Conservation (phyloP, 2,797 vertebrate species). For the Erethizon dorsatum region DNA sequence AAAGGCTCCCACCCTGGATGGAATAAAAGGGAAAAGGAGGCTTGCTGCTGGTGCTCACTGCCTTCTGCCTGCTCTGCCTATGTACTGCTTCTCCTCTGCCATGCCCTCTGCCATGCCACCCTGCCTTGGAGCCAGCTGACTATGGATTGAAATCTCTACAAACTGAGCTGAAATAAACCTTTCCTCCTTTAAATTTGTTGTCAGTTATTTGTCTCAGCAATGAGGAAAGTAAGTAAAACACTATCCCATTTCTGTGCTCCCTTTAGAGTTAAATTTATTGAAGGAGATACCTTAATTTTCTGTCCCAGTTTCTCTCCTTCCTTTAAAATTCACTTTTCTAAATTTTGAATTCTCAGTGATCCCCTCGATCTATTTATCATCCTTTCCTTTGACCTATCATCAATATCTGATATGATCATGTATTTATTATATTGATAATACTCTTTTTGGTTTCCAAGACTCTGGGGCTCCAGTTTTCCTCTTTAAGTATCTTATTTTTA, state of each 20-base stretch:
- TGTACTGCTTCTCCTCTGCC: neutral
- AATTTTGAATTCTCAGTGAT: neutral
- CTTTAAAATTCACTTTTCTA: neutral
- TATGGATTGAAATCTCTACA: too few species aligned
- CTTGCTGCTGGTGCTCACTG: neutral
- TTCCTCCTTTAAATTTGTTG: too few species aligned
- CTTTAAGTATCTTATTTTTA: neutral
- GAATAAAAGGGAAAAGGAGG: neutral
- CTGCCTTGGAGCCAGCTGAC: neutral
- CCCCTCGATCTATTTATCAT: neutral
- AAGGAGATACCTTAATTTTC: neutral
- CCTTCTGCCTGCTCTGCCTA: neutral
- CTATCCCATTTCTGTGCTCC: neutral
- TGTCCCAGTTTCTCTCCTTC: neutral
- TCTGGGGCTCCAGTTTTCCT: neutral
- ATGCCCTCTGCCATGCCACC: neutral
- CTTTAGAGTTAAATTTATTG: neutral
- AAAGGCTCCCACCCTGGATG: neutral
- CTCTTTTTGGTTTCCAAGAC: neutral
- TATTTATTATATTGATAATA: neutral
- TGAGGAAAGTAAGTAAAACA: too few species aligned
- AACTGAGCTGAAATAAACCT: too few species aligned
- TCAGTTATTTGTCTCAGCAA: too few species aligned
- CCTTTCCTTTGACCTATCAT: neutral
- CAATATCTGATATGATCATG: neutral